Base-by-base conservation (phyloP, 1,140 invertebrate genomes). In the Solenopsis invicta region DNA sequence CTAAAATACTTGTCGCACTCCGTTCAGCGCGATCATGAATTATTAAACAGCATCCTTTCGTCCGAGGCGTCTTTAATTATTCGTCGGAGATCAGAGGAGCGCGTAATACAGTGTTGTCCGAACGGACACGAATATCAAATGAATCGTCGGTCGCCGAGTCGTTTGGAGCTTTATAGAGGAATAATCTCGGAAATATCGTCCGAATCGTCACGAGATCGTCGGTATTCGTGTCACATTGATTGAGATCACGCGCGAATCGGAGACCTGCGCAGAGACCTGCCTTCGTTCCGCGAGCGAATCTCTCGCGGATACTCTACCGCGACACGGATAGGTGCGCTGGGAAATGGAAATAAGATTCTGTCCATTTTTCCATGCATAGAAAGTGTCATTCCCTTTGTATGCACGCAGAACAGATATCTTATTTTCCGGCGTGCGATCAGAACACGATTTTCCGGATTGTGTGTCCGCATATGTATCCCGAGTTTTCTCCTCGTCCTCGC, bases 321-420 rank as follows among this genome's bases (percentile, higher is more conserved):
- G 29, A 80, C 45, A n/a, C n/a, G 76, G 61, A 88, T 80, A 89
- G 87, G 78, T 89, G 85, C 78, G 80, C 78, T 52, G 34, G 71
- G 75, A 91, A 89, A 90, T 88, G 84, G 85, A 81, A 87, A 87
- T 87, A 91, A 85, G 89, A 81, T 87, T 87, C 85, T 76, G 78
- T 87, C 85, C 88, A 88, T 90, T 89, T 91, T 89, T 91, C 87
- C 75, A 91, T 91, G 87, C 84, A 91, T 91, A 91, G 90, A 74
- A 85, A 91, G 86, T 88, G 81, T 86, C 87, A 84, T 90, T 90
- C 62, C 52, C 86, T 82, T 84, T 80, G 77, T 87, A 80, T 69
- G 78, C 77, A 84, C 64, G 56, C 72, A 77, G 72, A 90, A 86
- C 87, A 67, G 89, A 86, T 91, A 91, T 90, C 82, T 90, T 91